These are phyloP conservation scores for Loxodonta africana DNA, from an alignment of 2,113 vertebrate genomes.

Conservation along the genomic window DNA sequence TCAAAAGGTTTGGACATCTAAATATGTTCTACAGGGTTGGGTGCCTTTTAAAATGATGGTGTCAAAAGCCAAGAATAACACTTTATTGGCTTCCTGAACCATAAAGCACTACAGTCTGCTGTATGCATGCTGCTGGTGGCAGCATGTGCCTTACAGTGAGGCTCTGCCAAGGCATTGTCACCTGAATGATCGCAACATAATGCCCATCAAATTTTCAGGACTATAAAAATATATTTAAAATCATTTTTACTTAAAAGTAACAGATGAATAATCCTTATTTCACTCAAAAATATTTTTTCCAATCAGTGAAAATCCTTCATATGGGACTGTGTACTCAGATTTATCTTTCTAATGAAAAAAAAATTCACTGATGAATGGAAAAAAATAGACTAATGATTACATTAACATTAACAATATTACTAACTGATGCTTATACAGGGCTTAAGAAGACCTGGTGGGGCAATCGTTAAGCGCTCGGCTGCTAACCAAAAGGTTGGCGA, in stretches of 20 bases:
- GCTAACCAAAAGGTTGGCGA: no score
- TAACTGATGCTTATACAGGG: background rate
- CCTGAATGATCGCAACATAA: background rate
- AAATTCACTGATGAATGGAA: background rate
- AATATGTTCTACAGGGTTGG: background rate
- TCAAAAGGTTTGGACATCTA: background rate
- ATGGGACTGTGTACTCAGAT: background rate
- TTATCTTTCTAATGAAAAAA: background rate
- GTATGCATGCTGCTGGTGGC: rapidly evolving
- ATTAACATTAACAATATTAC: background rate
- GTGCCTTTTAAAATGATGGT: background rate
- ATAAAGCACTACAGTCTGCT: background rate
- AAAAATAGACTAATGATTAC: background rate
- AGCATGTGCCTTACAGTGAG: background rate
- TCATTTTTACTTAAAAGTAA: slow-evolving; percentile 5
- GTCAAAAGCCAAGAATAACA: background rate
- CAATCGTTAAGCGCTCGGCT: no score
- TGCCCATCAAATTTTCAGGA: background rate
- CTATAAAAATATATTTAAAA: slow-evolving; percentile 1
- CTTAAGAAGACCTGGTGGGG: background rate
- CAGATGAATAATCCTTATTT: background rate
- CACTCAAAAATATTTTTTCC: background rate
- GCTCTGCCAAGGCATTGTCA: background rate
- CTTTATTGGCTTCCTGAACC: background rate
- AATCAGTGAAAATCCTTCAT: background rate